These are phyloP conservation scores for Cricetomys ansorgei DNA, from an alignment of 2,113 vertebrate species.

Conservation along the genomic window DNA sequence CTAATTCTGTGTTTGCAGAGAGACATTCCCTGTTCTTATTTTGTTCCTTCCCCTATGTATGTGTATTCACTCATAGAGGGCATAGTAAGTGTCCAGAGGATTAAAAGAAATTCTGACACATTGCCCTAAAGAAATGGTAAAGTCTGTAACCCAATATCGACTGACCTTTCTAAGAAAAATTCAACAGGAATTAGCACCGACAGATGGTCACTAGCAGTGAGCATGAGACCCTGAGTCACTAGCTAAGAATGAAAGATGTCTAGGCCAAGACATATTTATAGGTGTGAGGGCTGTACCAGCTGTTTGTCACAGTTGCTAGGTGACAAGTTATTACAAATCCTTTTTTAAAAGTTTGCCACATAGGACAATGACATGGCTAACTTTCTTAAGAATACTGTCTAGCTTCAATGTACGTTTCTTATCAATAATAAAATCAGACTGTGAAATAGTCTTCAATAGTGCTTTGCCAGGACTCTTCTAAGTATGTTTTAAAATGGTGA, in stretches of 20 bases:
- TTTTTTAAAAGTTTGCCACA: neutral
- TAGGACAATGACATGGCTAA: no score
- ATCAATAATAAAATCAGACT: neutral
- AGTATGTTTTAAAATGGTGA: neutral
- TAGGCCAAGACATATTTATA: constrained; percentile 74
- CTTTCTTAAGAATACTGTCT: constrained; percentile 37
- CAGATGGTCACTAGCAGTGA: constrained; percentile 83
- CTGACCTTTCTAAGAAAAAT: constrained; percentile 90
- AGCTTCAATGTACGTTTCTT: neutral
- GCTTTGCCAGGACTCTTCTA: neutral
- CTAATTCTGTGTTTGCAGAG: constrained; percentile 59
- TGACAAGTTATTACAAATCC: constrained; percentile 54
- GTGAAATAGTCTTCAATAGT: neutral
- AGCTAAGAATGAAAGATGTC: constrained; percentile 67
- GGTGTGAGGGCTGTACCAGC: constrained; percentile 77
- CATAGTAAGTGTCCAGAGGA: neutral
- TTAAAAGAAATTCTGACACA: constrained; percentile 75
- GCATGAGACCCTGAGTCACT: constrained; percentile 85
- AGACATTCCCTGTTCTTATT: neutral
- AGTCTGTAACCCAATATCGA: constrained; percentile 82
- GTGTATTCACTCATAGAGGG: neutral
- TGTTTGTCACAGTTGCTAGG: constrained; percentile 79
- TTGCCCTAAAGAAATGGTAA: constrained; percentile 76
- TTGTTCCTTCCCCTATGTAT: neutral
- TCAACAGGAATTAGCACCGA: constrained; percentile 80